These are phyloP conservation scores for Burhinus bistriatus DNA, from an alignment of 2,113 vertebrate species.

Conservation along the genomic window DNA sequence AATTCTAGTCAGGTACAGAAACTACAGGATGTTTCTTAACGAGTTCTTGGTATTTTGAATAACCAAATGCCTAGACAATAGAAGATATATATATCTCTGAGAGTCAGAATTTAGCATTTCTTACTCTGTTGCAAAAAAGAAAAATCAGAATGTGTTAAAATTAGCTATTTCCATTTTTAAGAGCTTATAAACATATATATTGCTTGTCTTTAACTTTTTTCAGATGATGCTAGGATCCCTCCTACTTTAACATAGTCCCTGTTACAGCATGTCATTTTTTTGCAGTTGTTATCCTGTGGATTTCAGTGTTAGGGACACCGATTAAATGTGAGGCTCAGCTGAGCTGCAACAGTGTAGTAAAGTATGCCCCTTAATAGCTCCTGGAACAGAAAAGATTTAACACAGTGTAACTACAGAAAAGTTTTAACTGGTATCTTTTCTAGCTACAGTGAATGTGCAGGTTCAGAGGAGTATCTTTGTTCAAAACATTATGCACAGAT, in stretches of 20 bases:
- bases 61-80: not conserved
- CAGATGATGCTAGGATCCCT: not conserved
- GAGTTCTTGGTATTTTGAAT: not conserved
- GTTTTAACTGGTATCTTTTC: not conserved
- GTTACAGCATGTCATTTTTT: not conserved
- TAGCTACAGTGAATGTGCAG: not conserved
- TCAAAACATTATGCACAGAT: not conserved
- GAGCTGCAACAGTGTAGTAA: not conserved
- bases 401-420: not conserved
- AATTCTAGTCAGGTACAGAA: not conserved
- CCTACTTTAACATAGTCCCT: not conserved
- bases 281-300: not conserved
- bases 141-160: not conserved
- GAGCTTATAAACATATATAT: not conserved
- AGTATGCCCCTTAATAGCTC: not conserved
- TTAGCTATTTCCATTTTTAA: not conserved
- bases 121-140: not conserved
- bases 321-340: not conserved
- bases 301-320: not conserved
- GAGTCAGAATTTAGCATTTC: not conserved
- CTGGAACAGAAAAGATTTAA: not conserved
- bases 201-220: not conserved
- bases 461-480: not conserved
- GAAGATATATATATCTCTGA: not conserved
- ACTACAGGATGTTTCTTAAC: not conserved